A percentile compares a stretch with the other conserved stretches of the same genome.
These are phyloP conservation scores for Rhea pennata DNA, from an alignment of 2,113 vertebrate species.

Conservation along the genomic window DNA sequence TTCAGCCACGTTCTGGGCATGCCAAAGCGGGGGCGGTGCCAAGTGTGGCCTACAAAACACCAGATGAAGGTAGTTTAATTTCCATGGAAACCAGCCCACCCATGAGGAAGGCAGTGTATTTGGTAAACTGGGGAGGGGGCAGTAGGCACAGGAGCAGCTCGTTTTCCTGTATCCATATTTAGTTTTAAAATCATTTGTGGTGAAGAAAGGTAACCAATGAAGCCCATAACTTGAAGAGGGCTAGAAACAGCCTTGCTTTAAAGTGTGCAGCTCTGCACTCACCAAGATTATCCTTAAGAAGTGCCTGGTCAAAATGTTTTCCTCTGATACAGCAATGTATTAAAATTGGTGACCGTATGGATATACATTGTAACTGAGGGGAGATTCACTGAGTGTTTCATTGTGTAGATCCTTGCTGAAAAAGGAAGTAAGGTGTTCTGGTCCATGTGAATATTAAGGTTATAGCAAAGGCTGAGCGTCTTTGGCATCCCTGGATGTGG, in stretches of 20 bases:
- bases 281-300: background rate
- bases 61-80: slow-evolving; percentile 71
- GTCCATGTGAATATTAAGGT: background rate
- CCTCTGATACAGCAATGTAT: background rate
- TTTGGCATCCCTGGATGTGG: background rate
- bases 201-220: background rate
- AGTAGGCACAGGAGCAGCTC: background rate
- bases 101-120: slow-evolving; percentile 48
- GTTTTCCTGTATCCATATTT: background rate
- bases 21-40: slow-evolving; percentile 65
- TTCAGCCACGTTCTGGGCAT: slow-evolving; percentile 24
- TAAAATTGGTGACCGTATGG: background rate
- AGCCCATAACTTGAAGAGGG: background rate
- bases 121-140: slow-evolving; percentile 17
- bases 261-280: background rate
- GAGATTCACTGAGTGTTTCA: background rate
- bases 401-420: background rate
- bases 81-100: slow-evolving; percentile 67
- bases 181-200: background rate
- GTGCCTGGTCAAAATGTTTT: background rate
- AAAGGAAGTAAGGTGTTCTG: background rate
- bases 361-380: rapidly evolving
- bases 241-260: background rate
- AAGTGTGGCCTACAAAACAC: slow-evolving; percentile 56
- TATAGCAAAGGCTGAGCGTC: rapidly evolving